Conservation (phyloP, 2,797 vertebrate genomes). For the Paguma larvata region DNA sequence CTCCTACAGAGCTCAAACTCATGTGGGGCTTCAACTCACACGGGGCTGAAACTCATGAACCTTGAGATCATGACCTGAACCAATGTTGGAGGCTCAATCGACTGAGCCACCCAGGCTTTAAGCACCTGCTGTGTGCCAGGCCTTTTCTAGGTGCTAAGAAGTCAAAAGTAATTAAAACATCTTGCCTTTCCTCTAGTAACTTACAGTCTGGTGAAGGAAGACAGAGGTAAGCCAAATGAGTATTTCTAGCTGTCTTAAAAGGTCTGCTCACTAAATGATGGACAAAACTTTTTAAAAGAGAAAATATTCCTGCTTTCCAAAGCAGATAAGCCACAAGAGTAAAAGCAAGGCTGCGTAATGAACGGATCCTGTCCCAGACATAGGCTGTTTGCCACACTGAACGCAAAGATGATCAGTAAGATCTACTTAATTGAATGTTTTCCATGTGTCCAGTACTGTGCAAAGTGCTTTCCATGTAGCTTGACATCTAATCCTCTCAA, state of each 20-base stretch:
- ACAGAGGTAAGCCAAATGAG: neutral
- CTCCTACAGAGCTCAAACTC: no score
- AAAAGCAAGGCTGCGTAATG: slow-evolving; percentile 19
- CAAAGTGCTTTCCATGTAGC: neutral
- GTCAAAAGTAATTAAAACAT: neutral
- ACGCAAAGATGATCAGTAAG: neutral
- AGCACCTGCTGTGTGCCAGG: neutral
- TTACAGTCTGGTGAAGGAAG: neutral
- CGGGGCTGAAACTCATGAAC: no score
- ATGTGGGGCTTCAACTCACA: no score
- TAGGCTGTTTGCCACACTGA: neutral
- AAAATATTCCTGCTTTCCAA: slow-evolving; percentile 3
- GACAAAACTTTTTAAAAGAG: neutral
- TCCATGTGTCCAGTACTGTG: neutral
- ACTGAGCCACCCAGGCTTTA: neutral
- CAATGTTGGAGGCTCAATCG: no score
- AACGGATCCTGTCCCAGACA: neutral
- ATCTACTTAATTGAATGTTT: slow-evolving; percentile 3
- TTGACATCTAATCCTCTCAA: neutral
- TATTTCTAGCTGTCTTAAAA: slow-evolving; percentile 17
- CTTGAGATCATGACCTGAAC: no score
- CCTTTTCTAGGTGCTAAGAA: neutral
- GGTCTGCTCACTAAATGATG: slow-evolving; percentile 24
- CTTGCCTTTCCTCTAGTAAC: neutral
- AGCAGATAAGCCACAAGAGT: neutral